Percentiles rank a stretch among this genome's conserved stretches.
phyloP scores from a whole-genome alignment of 2,113 vertebrate species.

The Oriolus oriolus region DNA sequence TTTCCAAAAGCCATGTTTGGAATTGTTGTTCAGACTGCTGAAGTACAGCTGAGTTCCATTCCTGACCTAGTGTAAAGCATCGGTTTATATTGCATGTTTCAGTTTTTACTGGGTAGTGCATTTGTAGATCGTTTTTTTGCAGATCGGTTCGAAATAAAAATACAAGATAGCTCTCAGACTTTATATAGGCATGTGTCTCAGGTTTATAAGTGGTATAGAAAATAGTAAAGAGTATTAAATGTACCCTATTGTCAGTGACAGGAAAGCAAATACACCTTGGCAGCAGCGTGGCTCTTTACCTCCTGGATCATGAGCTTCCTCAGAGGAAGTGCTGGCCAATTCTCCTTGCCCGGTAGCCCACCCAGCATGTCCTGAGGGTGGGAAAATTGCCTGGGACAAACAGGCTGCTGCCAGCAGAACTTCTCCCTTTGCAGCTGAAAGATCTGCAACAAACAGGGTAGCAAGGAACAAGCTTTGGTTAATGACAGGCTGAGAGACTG shows the following conservation, averaged over 20 bases:
- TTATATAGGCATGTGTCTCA: background rate
- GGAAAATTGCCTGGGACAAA: background rate
- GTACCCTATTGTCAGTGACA: background rate
- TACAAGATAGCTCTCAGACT: background rate
- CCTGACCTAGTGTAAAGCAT: background rate
- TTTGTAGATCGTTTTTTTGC: background rate
- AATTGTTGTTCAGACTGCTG: background rate
- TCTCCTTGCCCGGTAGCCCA: background rate
- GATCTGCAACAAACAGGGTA: background rate
- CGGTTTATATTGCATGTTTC: background rate
- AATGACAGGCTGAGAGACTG: background rate
- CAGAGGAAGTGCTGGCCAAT: background rate
- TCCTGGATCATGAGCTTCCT: background rate
- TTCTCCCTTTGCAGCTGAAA: background rate
- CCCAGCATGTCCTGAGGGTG: rapidly evolving
- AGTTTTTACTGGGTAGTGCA: background rate
- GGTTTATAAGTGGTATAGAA: background rate
- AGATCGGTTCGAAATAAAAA: background rate
- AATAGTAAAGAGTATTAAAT: background rate
- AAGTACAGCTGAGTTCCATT: background rate
- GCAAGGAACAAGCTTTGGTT: background rate
- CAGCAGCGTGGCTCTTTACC: background rate
- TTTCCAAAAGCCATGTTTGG: background rate
- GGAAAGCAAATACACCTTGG: background rate
- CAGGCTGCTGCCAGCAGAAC: background rate